Percentiles rank a stretch among this genome's conserved stretches.
These are phyloP conservation scores for Erythrocebus patas DNA, from an alignment of 2,113 vertebrate species.

Conservation along the genomic window DNA sequence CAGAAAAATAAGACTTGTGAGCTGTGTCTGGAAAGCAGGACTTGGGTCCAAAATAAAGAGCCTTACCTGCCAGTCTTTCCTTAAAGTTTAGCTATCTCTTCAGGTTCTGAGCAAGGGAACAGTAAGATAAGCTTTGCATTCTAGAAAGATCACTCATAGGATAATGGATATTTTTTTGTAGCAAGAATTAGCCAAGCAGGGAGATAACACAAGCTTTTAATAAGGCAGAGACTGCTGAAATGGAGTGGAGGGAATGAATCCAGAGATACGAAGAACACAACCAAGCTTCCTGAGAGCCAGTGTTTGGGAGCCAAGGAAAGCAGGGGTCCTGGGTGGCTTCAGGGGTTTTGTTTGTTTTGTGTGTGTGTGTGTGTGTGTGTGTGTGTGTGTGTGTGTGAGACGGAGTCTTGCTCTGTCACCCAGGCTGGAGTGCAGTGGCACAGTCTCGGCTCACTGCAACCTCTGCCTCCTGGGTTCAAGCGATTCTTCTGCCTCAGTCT, in stretches of 20 bases:
- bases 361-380: too few species aligned
- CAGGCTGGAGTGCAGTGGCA: too few species aligned
- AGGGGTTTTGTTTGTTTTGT: not conserved
- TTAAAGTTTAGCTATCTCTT: not conserved
- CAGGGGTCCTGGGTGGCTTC: not conserved
- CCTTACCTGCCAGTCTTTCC: not conserved
- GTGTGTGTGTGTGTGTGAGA: too few species aligned
- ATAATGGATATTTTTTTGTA: not conserved
- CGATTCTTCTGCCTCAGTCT: too few species aligned
- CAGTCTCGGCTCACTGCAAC: too few species aligned
- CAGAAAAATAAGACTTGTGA: not conserved
- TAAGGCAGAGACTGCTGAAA: not conserved
- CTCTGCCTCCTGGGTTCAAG: too few species aligned
- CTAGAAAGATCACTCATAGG: not conserved
- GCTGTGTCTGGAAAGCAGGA: not conserved
- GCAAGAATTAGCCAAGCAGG: not conserved
- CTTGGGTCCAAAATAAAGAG: not conserved
- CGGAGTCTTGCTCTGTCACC: too few species aligned
- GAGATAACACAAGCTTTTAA: not conserved
- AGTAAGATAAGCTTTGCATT: not conserved
- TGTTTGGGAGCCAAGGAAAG: not conserved
- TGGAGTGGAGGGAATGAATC: not conserved
- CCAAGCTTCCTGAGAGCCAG: not conserved
- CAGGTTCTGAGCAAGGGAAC: not conserved
- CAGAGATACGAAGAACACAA: not conserved